These are phyloP conservation scores for Scylla paramamosain DNA, from an alignment of 1,140 invertebrate species.

Conservation along the genomic window DNA sequence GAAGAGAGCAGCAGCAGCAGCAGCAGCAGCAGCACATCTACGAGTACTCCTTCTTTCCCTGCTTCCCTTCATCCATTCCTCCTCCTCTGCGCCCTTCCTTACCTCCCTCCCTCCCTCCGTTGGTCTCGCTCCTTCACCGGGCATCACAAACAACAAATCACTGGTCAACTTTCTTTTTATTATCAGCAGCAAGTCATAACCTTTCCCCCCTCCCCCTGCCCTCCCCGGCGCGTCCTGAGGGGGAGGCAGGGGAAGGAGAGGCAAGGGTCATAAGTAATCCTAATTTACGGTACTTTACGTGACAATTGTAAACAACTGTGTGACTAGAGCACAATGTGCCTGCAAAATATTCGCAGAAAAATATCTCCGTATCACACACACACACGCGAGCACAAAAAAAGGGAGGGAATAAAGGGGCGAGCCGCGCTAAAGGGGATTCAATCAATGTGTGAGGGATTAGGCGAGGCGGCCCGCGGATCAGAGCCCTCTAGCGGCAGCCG, in stretches of 20 bases:
- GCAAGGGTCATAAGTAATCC: constrained; percentile 43
- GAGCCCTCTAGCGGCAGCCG: background rate
- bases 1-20: no score
- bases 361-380: constrained; percentile 40
- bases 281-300: constrained; percentile 48
- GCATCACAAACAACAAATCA: constrained; percentile 9
- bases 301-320: constrained; percentile 50
- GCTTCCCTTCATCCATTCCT: no score
- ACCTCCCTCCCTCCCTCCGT: no score
- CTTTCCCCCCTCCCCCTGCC: background rate
- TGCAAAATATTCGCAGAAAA: constrained; percentile 34
- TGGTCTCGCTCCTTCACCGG: no score
- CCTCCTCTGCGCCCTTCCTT: no score
- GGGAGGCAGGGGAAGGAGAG: background rate
- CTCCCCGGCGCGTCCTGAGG: background rate
- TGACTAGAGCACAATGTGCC: constrained; percentile 63
- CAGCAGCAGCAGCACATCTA: no score
- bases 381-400: constrained; percentile 2
- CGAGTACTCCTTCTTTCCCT: no score
- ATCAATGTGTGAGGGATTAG: constrained; percentile 43
- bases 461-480: background rate
- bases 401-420: background rate
- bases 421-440: background rate
- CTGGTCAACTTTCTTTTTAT: background rate
- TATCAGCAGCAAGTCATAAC: background rate